Conservation (phyloP, 2,113 vertebrate species). For the Vimba vimba region DNA sequence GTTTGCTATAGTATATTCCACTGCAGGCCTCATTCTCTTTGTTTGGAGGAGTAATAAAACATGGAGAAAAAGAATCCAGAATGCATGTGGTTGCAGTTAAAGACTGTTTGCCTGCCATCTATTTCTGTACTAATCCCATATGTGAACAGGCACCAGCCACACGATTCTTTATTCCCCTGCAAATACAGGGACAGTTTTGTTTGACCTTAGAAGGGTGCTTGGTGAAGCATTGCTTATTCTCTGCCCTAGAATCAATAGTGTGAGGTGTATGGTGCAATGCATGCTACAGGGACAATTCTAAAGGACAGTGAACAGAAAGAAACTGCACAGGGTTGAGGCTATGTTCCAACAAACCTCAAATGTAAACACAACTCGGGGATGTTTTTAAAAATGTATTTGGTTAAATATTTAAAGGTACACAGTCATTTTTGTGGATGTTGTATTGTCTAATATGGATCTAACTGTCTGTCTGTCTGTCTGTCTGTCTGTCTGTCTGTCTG, state of each 20-base stretch:
- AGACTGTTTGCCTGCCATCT: constrained; percentile 42
- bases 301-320: constrained; percentile 13
- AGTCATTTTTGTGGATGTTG: no score
- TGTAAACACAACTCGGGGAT: background rate
- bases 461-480: background rate
- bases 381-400: background rate
- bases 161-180: constrained; percentile 43
- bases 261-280: background rate
- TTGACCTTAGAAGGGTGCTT: constrained; percentile 28
- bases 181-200: constrained; percentile 43
- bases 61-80: constrained; percentile 20
- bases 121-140: constrained; percentile 52
- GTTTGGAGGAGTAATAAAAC: constrained; percentile 42
- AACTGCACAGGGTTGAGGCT: background rate
- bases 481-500: background rate
- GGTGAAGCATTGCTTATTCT: constrained; percentile 39
- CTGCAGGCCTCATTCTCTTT: constrained; percentile 36
- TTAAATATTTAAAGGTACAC: background rate
- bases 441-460: background rate
- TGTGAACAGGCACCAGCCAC: constrained; percentile 36
- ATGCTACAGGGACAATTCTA: background rate
- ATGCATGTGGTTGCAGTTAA: constrained; percentile 61
- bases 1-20: constrained; percentile 36
- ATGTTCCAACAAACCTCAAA: background rate
- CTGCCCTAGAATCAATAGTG: constrained; percentile 3